phyloP scores from a whole-genome alignment of 2,797 vertebrate species.

The Myripristis murdjan region DNA sequence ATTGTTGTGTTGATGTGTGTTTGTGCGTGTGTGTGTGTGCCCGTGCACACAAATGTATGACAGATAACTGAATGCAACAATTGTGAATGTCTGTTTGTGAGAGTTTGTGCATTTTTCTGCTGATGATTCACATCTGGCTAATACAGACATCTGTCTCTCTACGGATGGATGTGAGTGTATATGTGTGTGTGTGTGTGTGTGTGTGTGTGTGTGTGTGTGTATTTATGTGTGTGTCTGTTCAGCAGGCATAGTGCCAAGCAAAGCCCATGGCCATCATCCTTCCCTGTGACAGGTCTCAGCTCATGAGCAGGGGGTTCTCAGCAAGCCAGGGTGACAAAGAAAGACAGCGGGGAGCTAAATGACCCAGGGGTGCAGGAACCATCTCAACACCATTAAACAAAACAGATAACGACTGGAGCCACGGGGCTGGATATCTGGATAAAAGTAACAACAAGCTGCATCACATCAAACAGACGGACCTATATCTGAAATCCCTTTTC shows the following conservation, averaged over 20 bases:
- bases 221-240: constrained; percentile 39
- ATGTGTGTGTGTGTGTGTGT: constrained; percentile 16
- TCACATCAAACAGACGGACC: not conserved
- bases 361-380: constrained; percentile 24
- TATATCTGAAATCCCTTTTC: too few species aligned
- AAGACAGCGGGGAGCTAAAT: constrained; percentile 48
- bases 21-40: constrained; percentile 12
- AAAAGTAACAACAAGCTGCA: constrained; percentile 28
- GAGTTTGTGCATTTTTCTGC: constrained; percentile 38
- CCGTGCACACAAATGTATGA: constrained; percentile 33
- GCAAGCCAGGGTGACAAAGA: constrained; percentile 44
- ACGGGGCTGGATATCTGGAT: constrained; percentile 1
- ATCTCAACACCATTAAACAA: constrained; percentile 39
- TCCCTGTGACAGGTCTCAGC: constrained; percentile 40
- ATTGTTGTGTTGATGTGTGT: constrained; percentile 26
- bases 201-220: constrained; percentile 2
- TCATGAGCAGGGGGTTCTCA: constrained; percentile 25
- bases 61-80: constrained; percentile 50
- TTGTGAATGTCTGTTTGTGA: constrained; percentile 52
- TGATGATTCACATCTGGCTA: constrained; percentile 72
- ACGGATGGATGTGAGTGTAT: too few species aligned
- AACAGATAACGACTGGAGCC: constrained; percentile 33
- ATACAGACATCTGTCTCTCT: constrained; percentile 58
- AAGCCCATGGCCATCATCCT: constrained; percentile 29
- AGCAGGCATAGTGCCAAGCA: constrained; percentile 52